Evolutionary conservation across 2,888 invertebrate genomes (phyloP).

Genomic region (Polymixis flavicincta): DNA sequence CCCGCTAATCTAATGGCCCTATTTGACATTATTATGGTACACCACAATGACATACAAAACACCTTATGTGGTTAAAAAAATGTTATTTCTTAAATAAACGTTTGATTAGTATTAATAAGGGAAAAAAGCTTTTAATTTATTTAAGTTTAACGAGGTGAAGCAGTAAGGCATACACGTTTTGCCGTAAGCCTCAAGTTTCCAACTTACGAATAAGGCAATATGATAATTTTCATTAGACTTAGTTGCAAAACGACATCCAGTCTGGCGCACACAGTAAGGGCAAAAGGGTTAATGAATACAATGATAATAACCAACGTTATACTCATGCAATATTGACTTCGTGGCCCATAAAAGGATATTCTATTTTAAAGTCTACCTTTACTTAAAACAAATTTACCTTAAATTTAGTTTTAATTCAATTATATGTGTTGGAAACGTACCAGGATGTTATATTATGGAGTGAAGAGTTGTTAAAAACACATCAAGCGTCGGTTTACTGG

Average conservation of each 20-base stretch:
- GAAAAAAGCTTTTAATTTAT: slow-evolving; percentile 32
- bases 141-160: slow-evolving; percentile 35
- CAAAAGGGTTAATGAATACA: slow-evolving; percentile 68
- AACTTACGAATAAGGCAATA: slow-evolving; percentile 59
- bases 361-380: slow-evolving; percentile 48
- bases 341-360: slow-evolving; percentile 50
- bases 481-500: slow-evolving; percentile 71
- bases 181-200: slow-evolving; percentile 25
- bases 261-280: slow-evolving; percentile 53
- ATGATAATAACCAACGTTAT: slow-evolving; percentile 51
- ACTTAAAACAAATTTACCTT: slow-evolving; percentile 51
- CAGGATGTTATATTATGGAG: slow-evolving; percentile 69
- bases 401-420: slow-evolving; percentile 58
- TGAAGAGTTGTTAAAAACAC: slow-evolving; percentile 79
- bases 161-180: slow-evolving; percentile 6
- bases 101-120: slow-evolving; percentile 50
- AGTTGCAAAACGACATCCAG: slow-evolving; percentile 62
- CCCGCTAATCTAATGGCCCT: slow-evolving; percentile 68
- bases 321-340: slow-evolving; percentile 63
- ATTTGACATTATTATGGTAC: slow-evolving; percentile 57
- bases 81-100: slow-evolving; percentile 43
- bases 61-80: slow-evolving; percentile 58
- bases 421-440: slow-evolving; percentile 64
- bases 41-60: slow-evolving; percentile 60
- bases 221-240: slow-evolving; percentile 63